Conservation (phyloP, 2,113 vertebrate genomes). For the Carassius gibelio region DNA sequence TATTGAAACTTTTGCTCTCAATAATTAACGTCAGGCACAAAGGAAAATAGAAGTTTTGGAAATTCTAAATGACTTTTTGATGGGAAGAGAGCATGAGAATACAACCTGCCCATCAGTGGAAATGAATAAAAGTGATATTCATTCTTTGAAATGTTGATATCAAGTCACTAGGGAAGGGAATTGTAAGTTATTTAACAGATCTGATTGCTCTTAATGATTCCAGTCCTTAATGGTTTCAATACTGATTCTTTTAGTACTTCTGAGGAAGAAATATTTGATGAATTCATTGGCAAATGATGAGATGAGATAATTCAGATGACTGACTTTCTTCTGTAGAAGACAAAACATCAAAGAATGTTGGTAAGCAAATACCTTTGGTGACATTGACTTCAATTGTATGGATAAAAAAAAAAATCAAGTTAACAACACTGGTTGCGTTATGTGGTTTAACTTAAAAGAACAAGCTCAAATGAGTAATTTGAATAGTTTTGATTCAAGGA, state of each 20-base stretch:
- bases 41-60: slow-evolving; percentile 28
- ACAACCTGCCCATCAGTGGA: slow-evolving; percentile 16
- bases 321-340: no score
- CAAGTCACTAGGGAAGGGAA: background rate
- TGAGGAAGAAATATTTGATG: no score
- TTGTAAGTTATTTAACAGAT: background rate
- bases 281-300: background rate
- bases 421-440: no score
- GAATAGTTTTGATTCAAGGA: no score
- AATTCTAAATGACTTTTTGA: slow-evolving; percentile 29
- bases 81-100: background rate
- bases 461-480: no score
- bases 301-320: background rate
- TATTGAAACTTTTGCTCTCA: slow-evolving; percentile 33
- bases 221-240: background rate
- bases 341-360: no score
- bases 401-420: no score
- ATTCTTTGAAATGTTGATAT: slow-evolving; percentile 22
- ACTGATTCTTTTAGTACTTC: background rate
- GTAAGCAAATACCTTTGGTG: no score
- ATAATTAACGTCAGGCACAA: slow-evolving; percentile 19
- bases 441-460: no score
- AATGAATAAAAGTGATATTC: slow-evolving; percentile 32
- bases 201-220: slow-evolving; percentile 10
- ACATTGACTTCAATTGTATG: no score